These are phyloP conservation scores for Drosophila carrolli DNA, from an alignment of 1,140 invertebrate species.

Conservation along the genomic window DNA sequence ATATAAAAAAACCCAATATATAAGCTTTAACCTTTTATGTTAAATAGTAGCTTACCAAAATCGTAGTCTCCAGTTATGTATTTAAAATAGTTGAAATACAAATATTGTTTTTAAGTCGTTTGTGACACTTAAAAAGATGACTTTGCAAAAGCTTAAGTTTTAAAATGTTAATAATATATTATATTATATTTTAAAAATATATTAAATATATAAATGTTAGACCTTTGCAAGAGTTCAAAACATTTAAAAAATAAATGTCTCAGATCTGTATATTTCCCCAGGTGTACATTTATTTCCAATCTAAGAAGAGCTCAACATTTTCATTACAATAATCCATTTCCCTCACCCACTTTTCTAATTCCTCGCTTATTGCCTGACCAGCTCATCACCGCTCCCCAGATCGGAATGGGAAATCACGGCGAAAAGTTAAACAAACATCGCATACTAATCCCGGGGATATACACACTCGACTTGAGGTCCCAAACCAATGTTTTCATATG, in stretches of 20 bases:
- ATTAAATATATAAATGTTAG: too few relatives aligned
- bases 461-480: conserved; percentile 35
- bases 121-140: too few relatives aligned
- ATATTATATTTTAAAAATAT: too few relatives aligned
- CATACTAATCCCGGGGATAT: conserved; percentile 68
- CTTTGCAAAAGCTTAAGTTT: too few relatives aligned
- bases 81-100: too few relatives aligned
- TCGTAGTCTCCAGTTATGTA: too few relatives aligned
- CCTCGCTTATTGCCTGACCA: conserved; percentile 38
- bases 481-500: conserved; percentile 53
- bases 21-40: too few relatives aligned
- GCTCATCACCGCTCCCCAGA: conserved; percentile 10
- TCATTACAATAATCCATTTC: conserved; percentile 43
- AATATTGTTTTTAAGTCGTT: too few relatives aligned
- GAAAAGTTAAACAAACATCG: conserved; percentile 73
- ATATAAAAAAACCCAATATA: too few relatives aligned
- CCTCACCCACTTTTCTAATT: conserved; percentile 27
- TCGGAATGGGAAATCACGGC: conserved; percentile 42
- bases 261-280: not conserved
- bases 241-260: not conserved
- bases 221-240: too few relatives aligned
- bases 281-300: conserved; percentile 10
- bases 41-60: too few relatives aligned
- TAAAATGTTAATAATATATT: too few relatives aligned
- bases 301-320: conserved; percentile 21